Percentiles rank a stretch among this genome's conserved stretches.
These are phyloP conservation scores for Abrostola triplasia DNA, from an alignment of 2,888 invertebrate species.

Conservation along the genomic window DNA sequence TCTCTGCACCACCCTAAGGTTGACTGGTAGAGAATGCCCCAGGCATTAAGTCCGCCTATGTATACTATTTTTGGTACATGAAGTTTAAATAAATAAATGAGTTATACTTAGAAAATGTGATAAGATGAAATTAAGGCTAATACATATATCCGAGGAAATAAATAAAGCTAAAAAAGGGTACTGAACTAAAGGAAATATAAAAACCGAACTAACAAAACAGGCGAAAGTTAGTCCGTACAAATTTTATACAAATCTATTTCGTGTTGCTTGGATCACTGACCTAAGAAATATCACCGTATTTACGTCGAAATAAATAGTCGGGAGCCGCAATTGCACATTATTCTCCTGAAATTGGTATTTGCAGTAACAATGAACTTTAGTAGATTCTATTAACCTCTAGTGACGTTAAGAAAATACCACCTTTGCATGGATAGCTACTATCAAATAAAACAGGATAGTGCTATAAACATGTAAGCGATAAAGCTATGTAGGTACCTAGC, in stretches of 20 bases:
- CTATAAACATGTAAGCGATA: no score
- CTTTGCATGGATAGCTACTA: slow-evolving; percentile 15
- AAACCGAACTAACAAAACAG: background rate
- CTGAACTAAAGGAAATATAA: no score
- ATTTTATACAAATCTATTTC: background rate
- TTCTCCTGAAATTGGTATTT: slow-evolving; percentile 22
- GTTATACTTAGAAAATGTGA: no score
- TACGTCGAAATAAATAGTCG: slow-evolving; percentile 30
- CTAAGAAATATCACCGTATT: slow-evolving; percentile 1
- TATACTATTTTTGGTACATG: no score
- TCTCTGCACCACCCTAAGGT: no score
- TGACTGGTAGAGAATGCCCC: no score
- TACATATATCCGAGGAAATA: no score
- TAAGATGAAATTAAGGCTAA: no score
- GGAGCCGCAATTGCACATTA: slow-evolving; percentile 23
- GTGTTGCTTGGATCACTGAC: background rate
- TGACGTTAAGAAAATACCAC: slow-evolving; percentile 34
- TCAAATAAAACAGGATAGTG: background rate
- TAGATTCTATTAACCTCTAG: slow-evolving; percentile 37
- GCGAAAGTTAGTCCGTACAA: background rate
- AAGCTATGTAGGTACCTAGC: no score
- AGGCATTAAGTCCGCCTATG: no score
- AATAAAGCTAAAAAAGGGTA: no score
- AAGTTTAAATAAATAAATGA: no score
- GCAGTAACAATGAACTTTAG: slow-evolving; percentile 36